phyloP scores from a whole-genome alignment of 1,140 invertebrate species.

The Diabrotica virgifera region DNA sequence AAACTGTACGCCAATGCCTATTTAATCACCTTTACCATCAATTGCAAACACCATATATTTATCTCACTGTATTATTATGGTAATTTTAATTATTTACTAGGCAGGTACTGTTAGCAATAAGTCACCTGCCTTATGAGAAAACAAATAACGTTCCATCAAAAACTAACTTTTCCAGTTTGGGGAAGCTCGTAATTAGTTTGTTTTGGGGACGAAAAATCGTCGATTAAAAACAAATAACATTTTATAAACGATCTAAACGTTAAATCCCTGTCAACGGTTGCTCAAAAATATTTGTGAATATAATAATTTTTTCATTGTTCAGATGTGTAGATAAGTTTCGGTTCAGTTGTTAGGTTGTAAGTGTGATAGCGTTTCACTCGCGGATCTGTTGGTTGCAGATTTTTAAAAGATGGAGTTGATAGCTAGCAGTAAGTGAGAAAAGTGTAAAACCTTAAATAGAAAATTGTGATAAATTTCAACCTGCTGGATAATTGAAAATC shows the following conservation, averaged over 20 bases:
- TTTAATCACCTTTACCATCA: neutral
- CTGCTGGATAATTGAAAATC: too few relatives aligned
- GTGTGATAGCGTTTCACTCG: neutral
- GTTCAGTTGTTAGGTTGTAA: neutral
- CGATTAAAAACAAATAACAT: neutral
- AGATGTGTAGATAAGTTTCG: neutral
- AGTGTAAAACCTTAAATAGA: too few relatives aligned
- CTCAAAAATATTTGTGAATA: too few relatives aligned
- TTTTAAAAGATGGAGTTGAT: neutral
- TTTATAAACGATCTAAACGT: neutral
- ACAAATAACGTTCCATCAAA: neutral
- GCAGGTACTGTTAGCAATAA: neutral
- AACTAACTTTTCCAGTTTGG: neutral
- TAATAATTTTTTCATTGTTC: neutral
- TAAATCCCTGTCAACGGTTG: too few relatives aligned
- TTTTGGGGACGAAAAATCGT: neutral
- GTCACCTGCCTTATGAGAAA: neutral
- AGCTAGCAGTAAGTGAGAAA: neutral
- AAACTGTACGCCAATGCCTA: neutral
- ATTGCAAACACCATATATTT: neutral
- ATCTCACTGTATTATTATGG: neutral
- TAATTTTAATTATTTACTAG: constrained; percentile 1
- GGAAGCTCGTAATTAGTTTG: neutral
- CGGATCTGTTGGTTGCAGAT: neutral
- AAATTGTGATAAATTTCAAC: too few relatives aligned